Percentiles rank a stretch among this genome's conserved stretches.
Conservation (phyloP, 2,888 invertebrate genomes). For the Eustalomyia histrio region DNA sequence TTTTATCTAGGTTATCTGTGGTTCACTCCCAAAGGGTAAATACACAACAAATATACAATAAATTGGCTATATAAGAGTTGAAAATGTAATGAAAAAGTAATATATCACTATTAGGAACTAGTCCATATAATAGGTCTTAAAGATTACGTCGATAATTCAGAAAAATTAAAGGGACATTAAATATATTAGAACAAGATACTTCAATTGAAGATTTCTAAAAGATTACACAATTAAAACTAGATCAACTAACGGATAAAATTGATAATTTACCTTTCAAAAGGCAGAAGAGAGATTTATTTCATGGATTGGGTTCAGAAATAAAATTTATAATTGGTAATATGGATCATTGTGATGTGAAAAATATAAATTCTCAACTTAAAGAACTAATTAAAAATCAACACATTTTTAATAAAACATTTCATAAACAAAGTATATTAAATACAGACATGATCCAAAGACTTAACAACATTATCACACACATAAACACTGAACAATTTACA, state of each 20-base stretch:
- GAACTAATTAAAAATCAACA: neutral
- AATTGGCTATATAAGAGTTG: neutral
- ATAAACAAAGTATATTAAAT: neutral
- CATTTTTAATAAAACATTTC: too few species aligned
- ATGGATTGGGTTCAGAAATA: constrained; percentile 1
- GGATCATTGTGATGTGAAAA: constrained; percentile 1
- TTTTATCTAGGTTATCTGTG: neutral
- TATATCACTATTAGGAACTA: neutral
- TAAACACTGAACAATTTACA: neutral
- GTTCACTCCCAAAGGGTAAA: neutral
- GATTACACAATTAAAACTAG: neutral
- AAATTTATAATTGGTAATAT: constrained; percentile 16
- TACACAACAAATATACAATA: neutral
- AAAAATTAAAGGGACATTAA: neutral
- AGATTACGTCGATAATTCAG: neutral
- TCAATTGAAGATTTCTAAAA: neutral
- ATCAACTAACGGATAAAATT: neutral
- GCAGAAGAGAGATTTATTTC: neutral
- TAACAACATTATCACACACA: constrained; percentile 25
- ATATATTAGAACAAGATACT: neutral
- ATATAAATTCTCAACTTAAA: neutral
- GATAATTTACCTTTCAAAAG: neutral
- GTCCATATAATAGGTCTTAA: neutral
- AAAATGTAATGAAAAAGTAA: neutral
- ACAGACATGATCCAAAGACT: constrained; percentile 17